A percentile compares a stretch with the other conserved stretches of the same genome.
Conservation (phyloP, 1,140 invertebrate genomes). For the Oreohelix idahoensis region DNA sequence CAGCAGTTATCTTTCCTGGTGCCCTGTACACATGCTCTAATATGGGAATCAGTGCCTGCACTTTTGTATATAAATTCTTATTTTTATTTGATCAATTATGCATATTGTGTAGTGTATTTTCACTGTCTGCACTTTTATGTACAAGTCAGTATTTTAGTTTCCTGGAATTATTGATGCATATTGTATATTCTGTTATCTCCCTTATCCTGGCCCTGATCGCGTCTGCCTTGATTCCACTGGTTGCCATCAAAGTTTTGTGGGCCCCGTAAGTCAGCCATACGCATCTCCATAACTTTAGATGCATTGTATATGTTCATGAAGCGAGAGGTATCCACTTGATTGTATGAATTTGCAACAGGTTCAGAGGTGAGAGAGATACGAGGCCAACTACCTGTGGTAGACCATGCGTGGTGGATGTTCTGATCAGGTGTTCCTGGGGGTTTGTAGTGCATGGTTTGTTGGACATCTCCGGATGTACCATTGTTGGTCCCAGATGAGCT, state of each 20-base stretch:
- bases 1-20: too few species aligned
- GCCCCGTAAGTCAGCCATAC: slow-evolving; percentile 30
- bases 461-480: slow-evolving; percentile 7
- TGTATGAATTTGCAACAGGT: slow-evolving; percentile 31
- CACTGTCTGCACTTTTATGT: too few species aligned
- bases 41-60: too few species aligned
- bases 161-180: slow-evolving; percentile 35
- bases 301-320: slow-evolving; percentile 42
- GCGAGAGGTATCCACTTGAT: slow-evolving; percentile 28
- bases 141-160: too few species aligned
- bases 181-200: slow-evolving; percentile 38
- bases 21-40: too few species aligned
- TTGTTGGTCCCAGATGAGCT: slow-evolving; percentile 9
- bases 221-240: slow-evolving; percentile 34
- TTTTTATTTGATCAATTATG: too few species aligned
- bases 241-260: slow-evolving; percentile 29
- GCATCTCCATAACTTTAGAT: slow-evolving; percentile 41
- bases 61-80: too few species aligned
- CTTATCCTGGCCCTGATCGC: slow-evolving; percentile 37
- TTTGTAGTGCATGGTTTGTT: slow-evolving; percentile 41
- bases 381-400: slow-evolving; percentile 18
- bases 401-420: slow-evolving; percentile 30
- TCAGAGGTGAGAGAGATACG: slow-evolving; percentile 7
- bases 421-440: slow-evolving; percentile 35
- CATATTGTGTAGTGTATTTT: too few species aligned